Conservation (phyloP, 92 coral and sea anemone species). For the Paragorgia papillata region DNA sequence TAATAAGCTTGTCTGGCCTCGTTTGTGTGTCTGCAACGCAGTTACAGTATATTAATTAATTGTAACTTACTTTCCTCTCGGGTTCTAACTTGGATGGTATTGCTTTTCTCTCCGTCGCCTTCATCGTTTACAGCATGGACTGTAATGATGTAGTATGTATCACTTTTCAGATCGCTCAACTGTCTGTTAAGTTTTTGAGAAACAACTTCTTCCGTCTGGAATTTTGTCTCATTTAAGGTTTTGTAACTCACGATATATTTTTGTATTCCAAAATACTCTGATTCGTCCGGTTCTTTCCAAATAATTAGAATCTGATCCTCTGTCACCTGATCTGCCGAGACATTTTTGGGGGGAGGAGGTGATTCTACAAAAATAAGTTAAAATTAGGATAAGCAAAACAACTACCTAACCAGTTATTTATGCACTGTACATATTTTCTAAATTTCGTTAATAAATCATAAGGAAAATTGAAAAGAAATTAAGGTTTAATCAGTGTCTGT, state of each 20-base stretch:
- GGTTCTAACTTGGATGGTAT: not conserved
- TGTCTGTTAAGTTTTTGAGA: not conserved
- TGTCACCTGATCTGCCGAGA: not conserved
- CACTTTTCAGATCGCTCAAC: not conserved
- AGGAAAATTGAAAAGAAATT: not conserved
- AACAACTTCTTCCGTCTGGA: not conserved
- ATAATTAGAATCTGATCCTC: not conserved
- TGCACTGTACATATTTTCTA: too few relatives aligned
- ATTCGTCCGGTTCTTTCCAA: not conserved
- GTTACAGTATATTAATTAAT: too few relatives aligned
- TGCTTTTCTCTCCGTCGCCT: not conserved
- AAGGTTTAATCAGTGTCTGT: too few relatives aligned
- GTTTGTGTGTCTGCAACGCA: too few relatives aligned
- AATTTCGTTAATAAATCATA: too few relatives aligned
- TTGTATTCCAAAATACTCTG: not conserved
- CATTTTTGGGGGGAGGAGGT: not conserved
- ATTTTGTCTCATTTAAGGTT: not conserved
- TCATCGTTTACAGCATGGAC: not conserved
- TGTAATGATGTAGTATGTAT: conserved; percentile 1
- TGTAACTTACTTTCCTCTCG: too few relatives aligned
- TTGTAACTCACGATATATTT: not conserved
- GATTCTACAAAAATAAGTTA: not conserved
- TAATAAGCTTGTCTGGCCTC: too few relatives aligned
- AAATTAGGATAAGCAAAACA: not conserved
- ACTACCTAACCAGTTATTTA: too few relatives aligned